These are phyloP conservation scores for Platycercus adscitus DNA, from an alignment of 2,113 vertebrate species.

Conservation along the genomic window DNA sequence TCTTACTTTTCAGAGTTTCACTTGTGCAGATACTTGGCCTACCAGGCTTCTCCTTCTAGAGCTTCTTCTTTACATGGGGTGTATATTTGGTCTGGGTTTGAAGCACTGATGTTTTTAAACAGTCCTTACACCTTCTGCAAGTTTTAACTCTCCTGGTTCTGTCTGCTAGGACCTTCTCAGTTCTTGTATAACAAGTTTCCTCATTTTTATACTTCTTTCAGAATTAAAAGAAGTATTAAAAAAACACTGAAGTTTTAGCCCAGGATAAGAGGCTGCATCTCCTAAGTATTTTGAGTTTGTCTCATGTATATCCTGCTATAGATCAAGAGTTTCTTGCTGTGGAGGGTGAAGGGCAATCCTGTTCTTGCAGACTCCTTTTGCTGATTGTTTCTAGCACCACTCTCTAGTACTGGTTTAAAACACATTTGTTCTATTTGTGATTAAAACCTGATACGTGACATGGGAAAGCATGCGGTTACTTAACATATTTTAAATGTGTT, in stretches of 20 bases:
- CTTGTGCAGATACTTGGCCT: not conserved
- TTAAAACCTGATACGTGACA: not conserved
- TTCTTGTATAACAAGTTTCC: not conserved
- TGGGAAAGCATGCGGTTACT: not conserved
- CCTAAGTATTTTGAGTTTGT: not conserved
- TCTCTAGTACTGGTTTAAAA: not conserved
- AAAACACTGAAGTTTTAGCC: not conserved
- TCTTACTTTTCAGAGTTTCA: not conserved
- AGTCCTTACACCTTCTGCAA: not conserved
- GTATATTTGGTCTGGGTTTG: not conserved
- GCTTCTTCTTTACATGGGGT: not conserved
- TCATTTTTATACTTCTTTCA: not conserved
- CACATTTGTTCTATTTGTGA: not conserved
- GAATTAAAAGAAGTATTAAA: not conserved
- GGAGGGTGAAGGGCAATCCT: not conserved
- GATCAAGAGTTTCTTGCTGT: not conserved
- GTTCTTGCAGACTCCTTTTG: not conserved
- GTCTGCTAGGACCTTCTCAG: not conserved
- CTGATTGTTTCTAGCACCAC: not conserved
- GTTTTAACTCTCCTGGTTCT: not conserved
- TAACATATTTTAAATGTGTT: not conserved
- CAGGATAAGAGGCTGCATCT: not conserved
- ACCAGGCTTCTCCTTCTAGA: not conserved
- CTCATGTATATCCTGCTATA: not conserved
- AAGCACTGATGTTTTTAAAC: not conserved